These are phyloP conservation scores for Myodes glareolus DNA, from an alignment of 2,113 vertebrate species.

Conservation along the genomic window DNA sequence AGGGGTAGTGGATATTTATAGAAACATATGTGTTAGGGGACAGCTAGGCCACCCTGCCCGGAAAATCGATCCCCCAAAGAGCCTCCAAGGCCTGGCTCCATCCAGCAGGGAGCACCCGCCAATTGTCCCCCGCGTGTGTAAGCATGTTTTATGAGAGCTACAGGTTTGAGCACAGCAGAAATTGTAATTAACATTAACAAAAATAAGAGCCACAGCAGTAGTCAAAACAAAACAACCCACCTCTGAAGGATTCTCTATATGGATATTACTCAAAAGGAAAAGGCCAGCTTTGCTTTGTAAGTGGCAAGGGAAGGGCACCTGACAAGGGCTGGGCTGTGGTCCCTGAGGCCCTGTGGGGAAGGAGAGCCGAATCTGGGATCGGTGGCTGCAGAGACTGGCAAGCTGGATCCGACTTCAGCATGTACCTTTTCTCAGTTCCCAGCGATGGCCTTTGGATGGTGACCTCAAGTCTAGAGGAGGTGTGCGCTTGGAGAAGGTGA, in stretches of 20 bases:
- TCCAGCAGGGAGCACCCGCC: slow-evolving; percentile 70
- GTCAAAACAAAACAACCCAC: slow-evolving; percentile 67
- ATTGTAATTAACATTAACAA: slow-evolving; percentile 79
- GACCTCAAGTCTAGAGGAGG: neutral
- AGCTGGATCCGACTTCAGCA: neutral
- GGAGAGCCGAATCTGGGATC: neutral
- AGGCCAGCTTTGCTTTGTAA: neutral
- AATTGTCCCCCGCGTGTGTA: slow-evolving; percentile 78
- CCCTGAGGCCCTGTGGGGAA: neutral
- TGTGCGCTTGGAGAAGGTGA: neutral
- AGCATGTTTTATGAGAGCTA: slow-evolving; percentile 82
- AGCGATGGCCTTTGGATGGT: slow-evolving; percentile 6
- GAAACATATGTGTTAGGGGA: slow-evolving; percentile 81
- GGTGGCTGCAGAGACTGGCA: neutral
- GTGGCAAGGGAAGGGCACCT: slow-evolving; percentile 9
- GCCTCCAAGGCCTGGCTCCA: slow-evolving; percentile 73
- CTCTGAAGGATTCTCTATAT: slow-evolving; percentile 21
- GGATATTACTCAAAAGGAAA: slow-evolving; percentile 37
- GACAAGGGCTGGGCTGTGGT: slow-evolving; percentile 12
- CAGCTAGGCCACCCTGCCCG: slow-evolving; percentile 58
- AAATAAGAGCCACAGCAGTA: slow-evolving; percentile 71
- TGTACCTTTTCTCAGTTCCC: slow-evolving; percentile 21
- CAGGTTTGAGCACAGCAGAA: slow-evolving; percentile 81
- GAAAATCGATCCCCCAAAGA: slow-evolving; percentile 79
- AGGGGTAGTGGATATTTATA: slow-evolving; percentile 82